Evolutionary conservation across 2,888 invertebrate genomes (phyloP).

Genomic region (Syritta pipiens): DNA sequence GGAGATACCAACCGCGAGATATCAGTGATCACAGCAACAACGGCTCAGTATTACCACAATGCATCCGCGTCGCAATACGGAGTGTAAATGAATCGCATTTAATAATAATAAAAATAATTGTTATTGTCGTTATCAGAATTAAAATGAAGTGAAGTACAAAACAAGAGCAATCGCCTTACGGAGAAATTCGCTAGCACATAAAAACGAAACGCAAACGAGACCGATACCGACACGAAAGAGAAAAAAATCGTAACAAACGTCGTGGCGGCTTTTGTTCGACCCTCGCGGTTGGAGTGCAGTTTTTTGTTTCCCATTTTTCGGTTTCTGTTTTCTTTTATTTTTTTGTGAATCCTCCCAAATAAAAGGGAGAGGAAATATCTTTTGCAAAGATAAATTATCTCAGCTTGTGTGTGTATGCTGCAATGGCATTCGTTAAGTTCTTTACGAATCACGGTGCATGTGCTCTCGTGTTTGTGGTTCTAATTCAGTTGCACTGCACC

Average conservation of each 20-base stretch:
- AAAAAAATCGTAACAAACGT: too few species aligned
- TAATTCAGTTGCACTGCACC: conserved; percentile 47
- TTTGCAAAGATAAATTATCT: neutral
- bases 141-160: conserved; percentile 57
- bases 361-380: neutral
- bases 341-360: neutral
- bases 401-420: neutral
- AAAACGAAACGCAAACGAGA: conserved; percentile 10
- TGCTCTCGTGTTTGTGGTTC: conserved; percentile 43
- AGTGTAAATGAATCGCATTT: conserved; percentile 58
- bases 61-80: conserved; percentile 58
- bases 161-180: conserved; percentile 39
- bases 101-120: conserved; percentile 44
- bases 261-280: conserved; percentile 24
- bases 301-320: too few species aligned
- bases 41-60: conserved; percentile 39
- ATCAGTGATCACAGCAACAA: conserved; percentile 23
- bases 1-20: conserved; percentile 9
- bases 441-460: conserved; percentile 22
- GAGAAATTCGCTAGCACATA: conserved; percentile 20
- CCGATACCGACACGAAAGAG: too few species aligned
- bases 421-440: conserved; percentile 43
- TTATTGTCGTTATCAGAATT: conserved; percentile 59
- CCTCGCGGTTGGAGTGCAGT: too few species aligned
- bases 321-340: neutral